These are phyloP conservation scores for Hylomyscus alleni DNA, from an alignment of 2,797 vertebrate genomes.

Conservation along the genomic window DNA sequence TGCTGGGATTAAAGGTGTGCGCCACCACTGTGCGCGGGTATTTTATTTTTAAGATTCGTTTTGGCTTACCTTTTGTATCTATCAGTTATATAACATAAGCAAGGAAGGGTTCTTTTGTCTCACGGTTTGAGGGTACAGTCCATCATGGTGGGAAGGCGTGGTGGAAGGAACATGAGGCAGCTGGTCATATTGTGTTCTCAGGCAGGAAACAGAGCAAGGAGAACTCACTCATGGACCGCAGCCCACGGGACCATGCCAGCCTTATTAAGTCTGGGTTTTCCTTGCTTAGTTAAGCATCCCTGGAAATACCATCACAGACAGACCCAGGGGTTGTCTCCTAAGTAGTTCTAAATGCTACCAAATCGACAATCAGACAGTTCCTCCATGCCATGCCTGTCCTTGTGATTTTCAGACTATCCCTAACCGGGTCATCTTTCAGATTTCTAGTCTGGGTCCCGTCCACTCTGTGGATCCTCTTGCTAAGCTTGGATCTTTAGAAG, in stretches of 20 bases:
- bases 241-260: no score
- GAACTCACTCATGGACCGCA: not conserved
- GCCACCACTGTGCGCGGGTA: no score
- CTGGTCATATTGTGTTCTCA: not conserved
- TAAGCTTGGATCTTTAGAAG: not conserved
- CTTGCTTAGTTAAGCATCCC: not conserved
- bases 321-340: not conserved
- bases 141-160: rapidly evolving
- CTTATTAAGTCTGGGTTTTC: not conserved
- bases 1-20: no score
- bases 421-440: not conserved
- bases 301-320: not conserved
- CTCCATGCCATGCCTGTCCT: not conserved
- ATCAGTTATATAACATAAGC: not conserved
- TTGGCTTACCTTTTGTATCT: not conserved
- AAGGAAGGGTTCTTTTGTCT: not conserved
- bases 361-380: not conserved
- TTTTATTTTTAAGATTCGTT: not conserved
- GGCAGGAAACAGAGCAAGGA: not conserved
- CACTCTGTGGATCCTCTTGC: no score
- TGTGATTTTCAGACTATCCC: not conserved
- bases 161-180: not conserved
- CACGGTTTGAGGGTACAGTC: not conserved
- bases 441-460: not conserved
- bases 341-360: not conserved